Conservation (phyloP, 2,888 invertebrate species). For the Podotricha telesiphe region DNA sequence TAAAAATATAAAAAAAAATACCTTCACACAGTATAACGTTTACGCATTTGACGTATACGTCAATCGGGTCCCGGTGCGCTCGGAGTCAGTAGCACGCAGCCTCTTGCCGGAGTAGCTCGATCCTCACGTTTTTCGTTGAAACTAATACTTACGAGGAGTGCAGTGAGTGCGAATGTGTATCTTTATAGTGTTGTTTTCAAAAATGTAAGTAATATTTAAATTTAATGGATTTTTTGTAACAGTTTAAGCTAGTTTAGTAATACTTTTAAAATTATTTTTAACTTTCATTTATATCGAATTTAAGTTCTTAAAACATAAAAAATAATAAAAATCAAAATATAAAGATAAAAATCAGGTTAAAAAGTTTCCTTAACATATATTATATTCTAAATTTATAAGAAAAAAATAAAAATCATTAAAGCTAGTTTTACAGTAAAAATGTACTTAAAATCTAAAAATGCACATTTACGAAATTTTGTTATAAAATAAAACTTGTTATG, state of each 20-base stretch:
- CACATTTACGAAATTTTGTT: no score
- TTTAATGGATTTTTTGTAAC: background rate
- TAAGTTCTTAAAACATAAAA: background rate
- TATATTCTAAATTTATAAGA: background rate
- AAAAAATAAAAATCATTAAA: background rate
- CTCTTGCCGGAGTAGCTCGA: conserved; percentile 65
- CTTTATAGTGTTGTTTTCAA: conserved; percentile 38
- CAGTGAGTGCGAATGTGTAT: conserved; percentile 57
- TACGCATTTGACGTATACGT: conserved; percentile 60
- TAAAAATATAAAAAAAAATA: conserved; percentile 6
- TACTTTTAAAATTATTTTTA: background rate
- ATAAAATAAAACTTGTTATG: no score
- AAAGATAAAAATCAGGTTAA: background rate
- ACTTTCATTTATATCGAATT: background rate
- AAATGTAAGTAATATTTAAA: conserved; percentile 42
- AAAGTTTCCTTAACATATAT: no score
- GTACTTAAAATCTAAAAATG: no score
- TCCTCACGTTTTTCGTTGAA: conserved; percentile 31
- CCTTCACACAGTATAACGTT: conserved; percentile 53
- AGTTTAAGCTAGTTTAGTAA: background rate
- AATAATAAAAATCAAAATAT: background rate
- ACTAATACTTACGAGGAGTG: conserved; percentile 65
- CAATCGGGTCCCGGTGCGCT: conserved; percentile 60
- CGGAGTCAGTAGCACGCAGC: conserved; percentile 74
- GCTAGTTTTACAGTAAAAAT: no score